Evolutionary conservation across 2,888 invertebrate species (phyloP), one percentile per base, ranked within the genome.

Genomic region (Thumatha senex): DNA sequence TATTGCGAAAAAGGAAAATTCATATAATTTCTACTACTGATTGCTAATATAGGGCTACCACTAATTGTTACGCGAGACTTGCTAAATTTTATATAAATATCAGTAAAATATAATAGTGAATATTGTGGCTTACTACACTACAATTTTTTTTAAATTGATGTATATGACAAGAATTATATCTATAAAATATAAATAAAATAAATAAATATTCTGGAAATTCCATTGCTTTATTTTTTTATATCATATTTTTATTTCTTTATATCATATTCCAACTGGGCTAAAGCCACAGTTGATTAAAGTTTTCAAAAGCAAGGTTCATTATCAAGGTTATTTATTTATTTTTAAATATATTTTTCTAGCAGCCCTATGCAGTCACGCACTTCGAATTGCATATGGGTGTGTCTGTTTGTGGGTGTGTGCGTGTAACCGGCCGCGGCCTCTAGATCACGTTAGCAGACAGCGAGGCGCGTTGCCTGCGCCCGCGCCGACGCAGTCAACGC

Each of bases 1-100:
- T 54, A 65, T 76, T 76, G 69, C 76, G 74, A 76, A 76, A 76
- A 74, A 74, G 75, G 70, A 74, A 73, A 75, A 71, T 72, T 68
- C 69, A 68, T 72, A 67, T 74, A 73, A 74, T 74, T 69, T 70
- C 72, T 72, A 74, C 61, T 48, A 52, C 57, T 41, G 51, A 56
- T 48, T 47, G 9, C 33, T 30, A 5, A 9, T 18, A 39, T 52
- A 69, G 68, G 67, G 67, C 39, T 68, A 46, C 2, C 31, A 2
- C 39, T n/a, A n/a, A n/a, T n/a, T 31, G 14, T 12, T 2, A 15
- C 12, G 13, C 24, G 9, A 11, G 10, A 9, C 11, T 31, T 41
- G 15, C 9, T 14, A 31, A 10, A 36, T 30, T n/a, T 14, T 36
- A 24, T 31, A 34, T 49, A 15, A 24, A 1, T 36, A n/a, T n/a